Evolutionary conservation across 2,797 vertebrate genomes (phyloP), one percentile per base, ranked within the genome.

Genomic region (Amazona ochrocephala): DNA sequence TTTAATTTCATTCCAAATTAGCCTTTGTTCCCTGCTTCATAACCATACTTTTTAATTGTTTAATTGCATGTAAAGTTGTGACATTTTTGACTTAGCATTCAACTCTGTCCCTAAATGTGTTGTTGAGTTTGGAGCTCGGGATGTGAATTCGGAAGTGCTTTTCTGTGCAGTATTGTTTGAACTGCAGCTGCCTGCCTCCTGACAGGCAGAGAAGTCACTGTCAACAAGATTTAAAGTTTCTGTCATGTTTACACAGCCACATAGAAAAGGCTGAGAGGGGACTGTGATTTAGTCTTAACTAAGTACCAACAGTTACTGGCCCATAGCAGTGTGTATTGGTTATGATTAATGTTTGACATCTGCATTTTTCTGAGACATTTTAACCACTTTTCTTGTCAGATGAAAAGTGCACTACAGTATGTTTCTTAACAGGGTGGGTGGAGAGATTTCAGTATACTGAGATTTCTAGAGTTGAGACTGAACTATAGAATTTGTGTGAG

Each of bases 191-290:
- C 92, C 84, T 95, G 58, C 51, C 75, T 32, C 7, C 71, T 96
- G 91, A 90, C 89, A 95, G 77, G 64, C 50, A 73, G 15, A 21
- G 71, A 95, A 96, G 48, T 65, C 87, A 88, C 83, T 96, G 94
- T 92, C 96, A 96, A 51, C 47, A 93, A 94, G 92, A 96, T 94
- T 97, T 96, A 95, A 96, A 95, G 91, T 94, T 91, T 74, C 92
- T 95, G 94, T 96, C 93, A 70, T 84, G 80, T 95, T 97, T 96
- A 88, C 76, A 87, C 65, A 95, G 48, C 7, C 19, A 10, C 60
- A 7, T 9, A 73, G 74, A 45, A 79, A 93, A 95, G 80, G 61
- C 87, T 93, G 89, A 80, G 71, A n/a, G 91, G 75, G 61, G 78
- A 51, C 51, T 39, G 67, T 87, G 91, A 79, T 95, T 96, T 91